A percentile compares a stretch with the other conserved stretches of the same genome.
These are phyloP conservation scores for Pissodes strobi DNA, from an alignment of 1,140 invertebrate genomes.

Conservation along the genomic window DNA sequence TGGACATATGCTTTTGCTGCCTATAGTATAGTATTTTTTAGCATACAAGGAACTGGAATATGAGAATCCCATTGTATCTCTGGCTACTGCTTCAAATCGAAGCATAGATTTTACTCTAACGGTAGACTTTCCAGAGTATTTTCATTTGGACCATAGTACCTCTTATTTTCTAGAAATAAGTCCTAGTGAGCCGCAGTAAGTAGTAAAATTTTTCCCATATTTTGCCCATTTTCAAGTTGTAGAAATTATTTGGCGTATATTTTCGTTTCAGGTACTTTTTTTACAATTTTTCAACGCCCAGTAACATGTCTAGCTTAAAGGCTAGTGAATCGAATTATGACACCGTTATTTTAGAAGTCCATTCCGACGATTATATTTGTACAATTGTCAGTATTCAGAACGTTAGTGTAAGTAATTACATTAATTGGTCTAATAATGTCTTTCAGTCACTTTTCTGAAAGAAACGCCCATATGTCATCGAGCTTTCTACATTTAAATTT, in stretches of 20 bases:
- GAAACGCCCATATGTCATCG: no score
- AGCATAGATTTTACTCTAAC: conserved; percentile 60
- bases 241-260: no score
- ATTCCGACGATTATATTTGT: conserved; percentile 68
- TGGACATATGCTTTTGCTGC: no score
- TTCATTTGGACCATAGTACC: conserved; percentile 60
- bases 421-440: no score
- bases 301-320: conserved; percentile 57
- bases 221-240: conserved; percentile 8
- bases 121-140: conserved; percentile 61
- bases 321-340: conserved; percentile 53
- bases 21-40: no score
- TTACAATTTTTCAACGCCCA: conserved; percentile 58
- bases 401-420: conserved; percentile 67
- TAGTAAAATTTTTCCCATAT: background rate
- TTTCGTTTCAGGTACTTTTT: conserved; percentile 49
- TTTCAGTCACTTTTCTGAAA: no score
- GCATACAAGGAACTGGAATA: conserved; percentile 1
- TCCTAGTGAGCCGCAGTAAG: conserved; percentile 57
- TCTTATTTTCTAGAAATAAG: conserved; percentile 55
- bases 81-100: conserved; percentile 62
- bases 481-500: no score
- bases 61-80: conserved; percentile 61
- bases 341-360: conserved; percentile 68
- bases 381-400: conserved; percentile 77